Evolutionary conservation across 92 coral and sea anemone species (phyloP).

Genomic region (Phymanthus crucifer): DNA sequence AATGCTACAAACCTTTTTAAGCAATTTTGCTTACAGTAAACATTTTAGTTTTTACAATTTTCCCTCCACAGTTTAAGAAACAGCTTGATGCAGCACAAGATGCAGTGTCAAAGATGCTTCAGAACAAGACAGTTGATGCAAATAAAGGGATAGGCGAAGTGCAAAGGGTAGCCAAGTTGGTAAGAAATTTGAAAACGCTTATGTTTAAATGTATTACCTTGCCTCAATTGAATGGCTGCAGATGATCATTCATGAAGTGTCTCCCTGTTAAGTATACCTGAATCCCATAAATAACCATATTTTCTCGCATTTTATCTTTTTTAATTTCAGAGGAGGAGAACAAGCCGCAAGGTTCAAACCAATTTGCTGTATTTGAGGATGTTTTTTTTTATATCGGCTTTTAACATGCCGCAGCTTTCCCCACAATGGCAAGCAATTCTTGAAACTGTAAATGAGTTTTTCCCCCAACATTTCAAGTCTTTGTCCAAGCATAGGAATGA

Average conservation of each 20-base stretch:
- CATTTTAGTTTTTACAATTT: not conserved
- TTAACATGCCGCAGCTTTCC: constrained; percentile 1
- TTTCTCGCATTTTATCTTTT: not conserved
- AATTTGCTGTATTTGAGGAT: constrained; percentile 27
- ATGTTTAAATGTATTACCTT: no score
- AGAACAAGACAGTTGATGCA: constrained; percentile 11
- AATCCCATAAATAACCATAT: not conserved
- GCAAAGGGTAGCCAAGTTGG: constrained; percentile 8
- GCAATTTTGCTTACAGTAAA: no score
- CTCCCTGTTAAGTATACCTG: not conserved
- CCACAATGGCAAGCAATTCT: constrained; percentile 20
- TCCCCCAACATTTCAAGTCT: not conserved
- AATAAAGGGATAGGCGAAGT: no score
- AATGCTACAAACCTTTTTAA: constrained; percentile 2
- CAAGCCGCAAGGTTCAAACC: constrained; percentile 17
- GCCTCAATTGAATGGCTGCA: no score
- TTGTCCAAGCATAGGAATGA: not conserved
- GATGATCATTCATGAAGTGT: no score
- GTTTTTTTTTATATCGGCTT: constrained; percentile 11
- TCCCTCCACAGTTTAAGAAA: not conserved
- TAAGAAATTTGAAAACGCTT: not conserved
- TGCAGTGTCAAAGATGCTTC: constrained; percentile 6
- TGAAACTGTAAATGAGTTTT: constrained; percentile 14
- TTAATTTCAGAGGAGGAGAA: constrained; percentile 30
- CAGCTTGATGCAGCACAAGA: constrained; percentile 21